Base-by-base conservation (phyloP, 1,140 invertebrate genomes). In the Papilio xuthus region DNA sequence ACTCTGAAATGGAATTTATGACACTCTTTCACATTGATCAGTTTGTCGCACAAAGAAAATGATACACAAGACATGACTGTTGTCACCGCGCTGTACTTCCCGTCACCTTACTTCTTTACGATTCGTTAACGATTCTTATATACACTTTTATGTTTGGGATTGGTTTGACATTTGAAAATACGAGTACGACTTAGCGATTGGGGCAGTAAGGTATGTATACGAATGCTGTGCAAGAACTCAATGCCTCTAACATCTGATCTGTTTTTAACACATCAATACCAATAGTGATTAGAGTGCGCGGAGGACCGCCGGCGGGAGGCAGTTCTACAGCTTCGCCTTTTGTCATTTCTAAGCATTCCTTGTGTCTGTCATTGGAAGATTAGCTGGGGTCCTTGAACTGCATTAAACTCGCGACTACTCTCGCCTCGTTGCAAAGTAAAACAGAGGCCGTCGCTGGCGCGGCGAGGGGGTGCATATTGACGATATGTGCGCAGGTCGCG, bases 401-500 rank as follows among this genome's bases (percentile, higher is more conserved):
- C 12, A 47, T 47, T 47, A 28, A 4, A 26, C n/a, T 73, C 20
- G 42, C 20, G 0, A 44, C 7, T 28, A 20, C 44, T 63, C 28
- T 80, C 32, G 37, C 71, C 41, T 78, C 72, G 53, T 50, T 28
- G 23, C 42, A 80, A 32, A 18, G 71, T 28, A 50, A 28, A 26
- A 60, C 12, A 60, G 60, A 28, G 23, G 8, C 18, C n/a, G n/a
- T 47, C 82, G 86, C 76, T 81, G 82, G 15, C 37, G 18, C 79
- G 90, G 89, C 78, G 50, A 82, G 67, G 90, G 91, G 47, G 80
- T 89, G 88, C 79, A 42, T 82, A 92, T 78, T 85, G 84, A 37
- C 79, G 85, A 86, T 87, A 83, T 56, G 79, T 91, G 81, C 82
- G 85, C 89, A 93, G 92, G 88, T 92, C 91, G 77, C 89, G 92